phyloP scores from a whole-genome alignment of 1,140 invertebrate species.

The Zaprionus camerounensis region DNA sequence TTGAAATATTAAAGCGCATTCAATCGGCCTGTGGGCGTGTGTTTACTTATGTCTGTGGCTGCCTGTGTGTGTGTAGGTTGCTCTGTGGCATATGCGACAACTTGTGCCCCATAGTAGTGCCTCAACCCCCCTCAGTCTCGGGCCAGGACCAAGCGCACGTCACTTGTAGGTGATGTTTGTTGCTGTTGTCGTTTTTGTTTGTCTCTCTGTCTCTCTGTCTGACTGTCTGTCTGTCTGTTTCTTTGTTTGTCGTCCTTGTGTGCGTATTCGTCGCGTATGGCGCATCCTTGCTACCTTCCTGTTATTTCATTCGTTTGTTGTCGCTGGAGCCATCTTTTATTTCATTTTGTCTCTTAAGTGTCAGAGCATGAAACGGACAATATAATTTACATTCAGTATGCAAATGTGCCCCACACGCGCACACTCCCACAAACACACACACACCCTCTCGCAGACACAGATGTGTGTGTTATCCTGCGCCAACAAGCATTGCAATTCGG shows the following conservation, averaged over 20 bases:
- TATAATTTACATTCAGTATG: conserved; percentile 77
- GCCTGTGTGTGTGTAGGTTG: conserved; percentile 11
- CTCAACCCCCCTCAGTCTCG: background rate
- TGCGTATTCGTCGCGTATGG: conserved; percentile 32
- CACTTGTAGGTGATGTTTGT: conserved; percentile 47
- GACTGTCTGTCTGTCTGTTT: conserved; percentile 28
- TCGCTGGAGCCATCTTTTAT: conserved; percentile 67
- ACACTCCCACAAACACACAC: conserved; percentile 16
- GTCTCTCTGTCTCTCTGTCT: conserved; percentile 26
- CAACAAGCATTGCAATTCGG: conserved; percentile 49
- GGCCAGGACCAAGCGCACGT: conserved; percentile 13
- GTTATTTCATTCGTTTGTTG: conserved; percentile 60
- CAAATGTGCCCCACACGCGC: conserved; percentile 56
- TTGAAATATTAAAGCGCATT: conserved; percentile 77
- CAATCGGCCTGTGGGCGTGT: conserved; percentile 43
- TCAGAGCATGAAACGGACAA: conserved; percentile 75
- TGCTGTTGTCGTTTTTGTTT: conserved; percentile 27
- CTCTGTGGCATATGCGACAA: conserved; percentile 27
- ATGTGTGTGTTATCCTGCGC: conserved; percentile 44
- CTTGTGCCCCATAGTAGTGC: conserved; percentile 6
- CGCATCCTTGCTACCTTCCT: conserved; percentile 51
- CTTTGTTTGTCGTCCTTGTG: conserved; percentile 40
- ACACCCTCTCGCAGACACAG: background rate
- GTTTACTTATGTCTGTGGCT: conserved; percentile 13
- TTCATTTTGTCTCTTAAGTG: conserved; percentile 77